A percentile compares a stretch with the other conserved stretches of the same genome.
phyloP scores from a whole-genome alignment of 2,888 invertebrate species.

The Polymixis flavicincta region DNA sequence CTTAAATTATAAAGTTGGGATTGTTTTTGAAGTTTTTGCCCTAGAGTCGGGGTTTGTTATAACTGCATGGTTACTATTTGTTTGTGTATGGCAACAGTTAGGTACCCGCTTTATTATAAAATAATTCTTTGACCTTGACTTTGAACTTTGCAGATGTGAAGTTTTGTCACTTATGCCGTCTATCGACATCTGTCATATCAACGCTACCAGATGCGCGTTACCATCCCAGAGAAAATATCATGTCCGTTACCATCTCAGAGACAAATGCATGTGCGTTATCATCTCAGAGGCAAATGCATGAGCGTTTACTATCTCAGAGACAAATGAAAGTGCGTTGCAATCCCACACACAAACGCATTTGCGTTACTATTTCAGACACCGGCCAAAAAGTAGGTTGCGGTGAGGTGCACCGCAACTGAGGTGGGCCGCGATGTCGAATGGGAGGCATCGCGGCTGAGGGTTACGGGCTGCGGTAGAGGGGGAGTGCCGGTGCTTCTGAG shows the following conservation, averaged over 20 bases:
- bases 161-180: neutral
- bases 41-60: constrained; percentile 18
- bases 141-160: neutral
- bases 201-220: too few species aligned
- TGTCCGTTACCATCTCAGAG: too few species aligned
- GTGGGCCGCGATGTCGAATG: too few species aligned
- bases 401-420: too few species aligned
- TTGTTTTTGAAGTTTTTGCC: constrained; percentile 51
- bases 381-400: too few species aligned
- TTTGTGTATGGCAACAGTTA: constrained; percentile 1
- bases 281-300: neutral
- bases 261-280: neutral
- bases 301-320: too few species aligned
- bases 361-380: neutral
- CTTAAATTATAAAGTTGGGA: constrained; percentile 62
- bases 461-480: too few species aligned
- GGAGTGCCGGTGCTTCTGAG: too few species aligned
- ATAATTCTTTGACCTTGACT: neutral
- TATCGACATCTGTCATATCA: too few species aligned
- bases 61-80: constrained; percentile 19
- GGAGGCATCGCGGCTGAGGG: too few species aligned
- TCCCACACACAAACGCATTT: neutral
- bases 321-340: neutral
- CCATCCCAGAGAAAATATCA: too few species aligned
- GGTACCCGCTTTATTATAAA: neutral